Evolutionary conservation across 2,888 invertebrate species (phyloP), one percentile per base, ranked within the genome.

Genomic region (Lissocephala sabroskyi): DNA sequence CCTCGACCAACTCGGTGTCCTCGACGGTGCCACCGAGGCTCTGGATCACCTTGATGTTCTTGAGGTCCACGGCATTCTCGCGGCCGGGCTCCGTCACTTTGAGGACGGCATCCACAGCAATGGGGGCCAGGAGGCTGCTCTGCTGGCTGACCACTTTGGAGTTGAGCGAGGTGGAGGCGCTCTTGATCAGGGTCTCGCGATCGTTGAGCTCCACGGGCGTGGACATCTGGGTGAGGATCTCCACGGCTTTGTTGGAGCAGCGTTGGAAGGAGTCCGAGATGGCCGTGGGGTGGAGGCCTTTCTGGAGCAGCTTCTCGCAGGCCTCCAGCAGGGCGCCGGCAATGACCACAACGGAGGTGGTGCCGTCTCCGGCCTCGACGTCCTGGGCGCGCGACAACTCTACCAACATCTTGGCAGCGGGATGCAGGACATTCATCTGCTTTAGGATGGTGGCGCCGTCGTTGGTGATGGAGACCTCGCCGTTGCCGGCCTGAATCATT

Each of bases 131-230:
- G 26, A 95, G 89, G 80, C 93, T 95, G 16, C 98, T 97, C 82
- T 99, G 97, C 84, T 99, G 98, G 0, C 96, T 98, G 0, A 99
- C 99, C 26, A 99, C 98, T 88, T 99, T 99, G 0, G 98, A 99
- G 86, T 98, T 98, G 7, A 99, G 87, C 1, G 98, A 94, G 23
- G 99, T 99, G 3, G 97, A 94, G n/a, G 99, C 98, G 83, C 95
- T 95, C 85, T 97, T 95, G 52, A 96, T 86, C 36, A 99, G 86
- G 45, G 93, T 92, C 75, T 95, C 93, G 76, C 93, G 91, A 84
- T 99, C 97, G 45, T 86, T 86, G 44, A 99, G 86, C 79, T 96
- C 92, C 41, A 97, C 90, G 13, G 96, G 93, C 33, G 89, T 92
- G 0, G 97, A 89, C 92, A 98, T 96, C 32, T 88, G 87, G 51